phyloP scores from a whole-genome alignment of 2,888 invertebrate genomes.

The Apodemia duryi region DNA sequence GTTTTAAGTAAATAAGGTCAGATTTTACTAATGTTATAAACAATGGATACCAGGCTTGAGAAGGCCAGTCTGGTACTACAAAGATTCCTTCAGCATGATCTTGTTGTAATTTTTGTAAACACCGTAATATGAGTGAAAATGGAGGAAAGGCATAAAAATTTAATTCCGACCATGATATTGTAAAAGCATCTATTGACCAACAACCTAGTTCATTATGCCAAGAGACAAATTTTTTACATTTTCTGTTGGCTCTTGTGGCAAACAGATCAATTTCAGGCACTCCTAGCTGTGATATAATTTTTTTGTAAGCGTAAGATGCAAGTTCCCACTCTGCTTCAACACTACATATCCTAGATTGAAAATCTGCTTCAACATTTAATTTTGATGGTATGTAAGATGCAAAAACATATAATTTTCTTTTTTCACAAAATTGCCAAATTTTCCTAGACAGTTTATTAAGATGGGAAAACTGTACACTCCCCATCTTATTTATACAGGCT shows the following conservation, averaged over 20 bases:
- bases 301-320: background rate
- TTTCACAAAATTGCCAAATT: too few relatives aligned
- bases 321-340: background rate
- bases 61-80: background rate
- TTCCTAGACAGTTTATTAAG: too few relatives aligned
- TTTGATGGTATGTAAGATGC: background rate
- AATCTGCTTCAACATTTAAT: background rate
- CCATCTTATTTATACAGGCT: background rate
- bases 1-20: background rate
- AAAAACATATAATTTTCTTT: background rate
- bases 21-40: background rate
- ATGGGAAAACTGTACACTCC: too few relatives aligned
- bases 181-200: background rate
- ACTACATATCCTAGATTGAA: background rate
- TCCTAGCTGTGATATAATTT: background rate
- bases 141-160: background rate
- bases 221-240: background rate
- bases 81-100: background rate
- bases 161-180: background rate
- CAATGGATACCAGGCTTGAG: conserved; percentile 7
- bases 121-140: background rate
- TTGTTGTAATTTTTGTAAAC: background rate
- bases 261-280: background rate
- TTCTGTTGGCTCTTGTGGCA: background rate
- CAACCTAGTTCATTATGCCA: background rate